phyloP scores from a whole-genome alignment of 2,888 invertebrate genomes.

The Ennomos quercinarius region DNA sequence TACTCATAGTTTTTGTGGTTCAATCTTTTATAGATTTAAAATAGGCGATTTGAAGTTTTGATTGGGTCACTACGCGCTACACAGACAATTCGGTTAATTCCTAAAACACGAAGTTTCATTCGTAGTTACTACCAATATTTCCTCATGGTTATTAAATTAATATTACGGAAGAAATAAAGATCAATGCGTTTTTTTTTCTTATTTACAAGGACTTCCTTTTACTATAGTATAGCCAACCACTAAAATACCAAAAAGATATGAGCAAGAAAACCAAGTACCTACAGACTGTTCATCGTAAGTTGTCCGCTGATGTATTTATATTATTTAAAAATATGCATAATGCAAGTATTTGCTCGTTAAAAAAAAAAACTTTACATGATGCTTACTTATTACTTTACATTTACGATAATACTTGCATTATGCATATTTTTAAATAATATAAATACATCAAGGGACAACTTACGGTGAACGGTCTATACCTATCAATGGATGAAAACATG shows the following conservation, averaged over 20 bases:
- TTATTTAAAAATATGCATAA: too few species aligned
- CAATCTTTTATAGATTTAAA: conserved; percentile 4
- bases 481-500: not conserved
- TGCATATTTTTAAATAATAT: too few species aligned
- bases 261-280: too few species aligned
- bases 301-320: too few species aligned
- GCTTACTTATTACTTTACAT: too few species aligned
- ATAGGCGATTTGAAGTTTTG: not conserved
- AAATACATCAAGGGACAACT: too few species aligned
- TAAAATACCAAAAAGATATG: not conserved
- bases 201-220: not conserved
- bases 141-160: not conserved
- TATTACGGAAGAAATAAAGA: conserved; percentile 16
- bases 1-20: conserved; percentile 11
- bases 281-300: too few species aligned
- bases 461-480: too few species aligned
- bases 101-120: conserved; percentile 11
- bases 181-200: not conserved
- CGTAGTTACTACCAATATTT: not conserved
- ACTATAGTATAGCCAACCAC: not conserved
- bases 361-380: too few species aligned
- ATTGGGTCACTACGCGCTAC: not conserved
- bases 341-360: too few species aligned
- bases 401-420: too few species aligned
- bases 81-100: not conserved